Evolutionary conservation across 2,888 invertebrate genomes (phyloP), one percentile per base, ranked within the genome.

Genomic region (Cylloceria caligata): DNA sequence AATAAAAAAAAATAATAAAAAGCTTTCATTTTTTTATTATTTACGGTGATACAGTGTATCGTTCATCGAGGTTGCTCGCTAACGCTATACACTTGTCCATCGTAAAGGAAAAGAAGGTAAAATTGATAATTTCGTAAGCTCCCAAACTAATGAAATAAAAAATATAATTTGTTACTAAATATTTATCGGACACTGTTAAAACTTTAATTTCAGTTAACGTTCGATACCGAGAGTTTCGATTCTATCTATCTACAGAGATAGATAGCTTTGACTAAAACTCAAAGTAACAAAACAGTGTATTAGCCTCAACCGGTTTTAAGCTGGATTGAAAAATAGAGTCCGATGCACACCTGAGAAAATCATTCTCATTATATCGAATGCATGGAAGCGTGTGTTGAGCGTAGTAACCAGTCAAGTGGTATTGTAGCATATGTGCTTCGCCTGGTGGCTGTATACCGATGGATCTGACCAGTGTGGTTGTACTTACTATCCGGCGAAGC

Each of bases 341-440:
- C 57, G 16, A 57, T 36, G 27, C 55, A 30, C 42, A 19, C 39
- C 16, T 39, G 71, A 39, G 68, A 74, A 78, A 78, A 71, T 78
- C 47, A 65, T 74, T 71, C 71, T 69, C 75, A 71, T 78, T 78
- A 79, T 49, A 42, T 52, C 45, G 27, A 68, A 74, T 65, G 11
- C 69, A 19, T 16, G 24, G 55, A n/a, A n/a, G 69, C 55, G 55
- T 27, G 42, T 19, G 27, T 39, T 24, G 24, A 24, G 39, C 36
- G 71, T 39, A 42, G 39, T 42, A 39, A 21, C 16, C 42, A 19
- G 57, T 16, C 42, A 30, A 57, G 57, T 57, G 71, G 49, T 55
- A 42, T 57, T 19, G 71, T 6, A 24, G 71, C 71, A 57, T 57
- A 57, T 69, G 71, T 39, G n/a, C 1, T 19, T 6, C 57, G 52